These are phyloP conservation scores for Gymnoscopelus microlampas DNA, from an alignment of 2,797 vertebrate genomes.

Conservation along the genomic window DNA sequence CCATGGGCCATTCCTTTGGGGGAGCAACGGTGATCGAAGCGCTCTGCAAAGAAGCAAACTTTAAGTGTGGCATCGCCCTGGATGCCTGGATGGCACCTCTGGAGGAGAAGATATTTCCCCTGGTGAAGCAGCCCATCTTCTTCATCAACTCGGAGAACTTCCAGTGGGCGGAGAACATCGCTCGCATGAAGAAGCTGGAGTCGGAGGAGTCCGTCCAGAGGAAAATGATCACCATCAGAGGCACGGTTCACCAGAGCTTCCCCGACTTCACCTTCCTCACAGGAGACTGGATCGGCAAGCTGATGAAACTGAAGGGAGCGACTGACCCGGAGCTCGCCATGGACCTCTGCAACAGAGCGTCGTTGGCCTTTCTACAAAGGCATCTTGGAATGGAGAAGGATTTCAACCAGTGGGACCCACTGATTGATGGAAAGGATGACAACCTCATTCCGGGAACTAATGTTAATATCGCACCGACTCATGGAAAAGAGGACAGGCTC, in stretches of 20 bases:
- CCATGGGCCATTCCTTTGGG: conserved; percentile 95
- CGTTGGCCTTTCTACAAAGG: conserved; percentile 93
- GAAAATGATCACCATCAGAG: conserved; percentile 98
- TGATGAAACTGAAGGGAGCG: conserved; percentile 89
- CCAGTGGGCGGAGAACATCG: conserved; percentile 89
- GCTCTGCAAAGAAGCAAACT: conserved; percentile 89
- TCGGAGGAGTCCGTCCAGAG: conserved; percentile 75
- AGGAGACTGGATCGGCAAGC: conserved; percentile 84
- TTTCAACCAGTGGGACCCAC: conserved; percentile 90
- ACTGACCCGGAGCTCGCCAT: conserved; percentile 89
- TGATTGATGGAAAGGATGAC: conserved; percentile 89
- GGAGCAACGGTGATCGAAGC: conserved; percentile 90
- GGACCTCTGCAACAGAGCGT: conserved; percentile 89
- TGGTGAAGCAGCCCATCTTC: conserved; percentile 90
- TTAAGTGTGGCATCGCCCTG: conserved; percentile 93
- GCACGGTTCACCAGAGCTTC: conserved; percentile 95
- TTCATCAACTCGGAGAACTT: conserved; percentile 97
- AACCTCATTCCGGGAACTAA: conserved; percentile 89
- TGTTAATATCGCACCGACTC: no score
- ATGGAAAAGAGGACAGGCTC: no score
- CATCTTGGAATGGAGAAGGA: conserved; percentile 89
- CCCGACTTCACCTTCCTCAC: conserved; percentile 94
- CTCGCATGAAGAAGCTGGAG: conserved; percentile 86
- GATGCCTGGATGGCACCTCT: conserved; percentile 95
- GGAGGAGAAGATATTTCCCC: conserved; percentile 83